These are phyloP conservation scores for Cinclus cinclus DNA, from an alignment of 2,113 vertebrate genomes.

Conservation along the genomic window DNA sequence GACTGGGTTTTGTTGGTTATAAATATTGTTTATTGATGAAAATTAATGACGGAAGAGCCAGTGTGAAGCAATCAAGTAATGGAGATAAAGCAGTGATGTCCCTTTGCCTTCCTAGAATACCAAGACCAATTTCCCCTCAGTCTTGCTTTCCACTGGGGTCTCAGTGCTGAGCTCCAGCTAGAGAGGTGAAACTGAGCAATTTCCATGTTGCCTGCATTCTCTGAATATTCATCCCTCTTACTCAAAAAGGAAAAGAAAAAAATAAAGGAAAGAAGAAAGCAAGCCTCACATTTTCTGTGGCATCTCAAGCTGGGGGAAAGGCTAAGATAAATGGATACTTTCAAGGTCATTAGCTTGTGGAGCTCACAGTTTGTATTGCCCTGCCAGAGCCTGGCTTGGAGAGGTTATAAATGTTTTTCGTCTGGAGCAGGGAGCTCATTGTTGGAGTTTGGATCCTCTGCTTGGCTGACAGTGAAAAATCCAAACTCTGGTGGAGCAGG, in stretches of 20 bases:
- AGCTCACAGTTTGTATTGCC: conserved; percentile 58
- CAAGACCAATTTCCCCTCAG: neutral
- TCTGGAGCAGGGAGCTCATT: conserved; percentile 67
- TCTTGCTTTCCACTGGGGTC: neutral
- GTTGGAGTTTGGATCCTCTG: conserved; percentile 61
- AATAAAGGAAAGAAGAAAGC: conserved; percentile 49
- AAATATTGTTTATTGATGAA: conserved; percentile 58
- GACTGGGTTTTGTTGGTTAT: conserved; percentile 4
- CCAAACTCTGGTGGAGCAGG: conserved; percentile 39
- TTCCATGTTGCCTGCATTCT: conserved; percentile 7
- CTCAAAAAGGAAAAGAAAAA: conserved; percentile 42
- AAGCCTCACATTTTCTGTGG: conserved; percentile 61
- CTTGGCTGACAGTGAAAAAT: conserved; percentile 70
- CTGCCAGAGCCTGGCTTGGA: conserved; percentile 69
- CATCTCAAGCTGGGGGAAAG: conserved; percentile 72
- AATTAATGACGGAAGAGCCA: conserved; percentile 50
- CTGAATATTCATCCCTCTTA: conserved; percentile 41
- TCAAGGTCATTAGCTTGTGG: conserved; percentile 77
- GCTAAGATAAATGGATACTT: conserved; percentile 77
- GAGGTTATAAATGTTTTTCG: conserved; percentile 72
- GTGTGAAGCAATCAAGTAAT: neutral
- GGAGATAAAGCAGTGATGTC: conserved; percentile 25
- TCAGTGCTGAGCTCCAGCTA: neutral
- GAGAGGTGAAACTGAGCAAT: neutral
- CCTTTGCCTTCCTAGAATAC: neutral